These are phyloP conservation scores for Andricus grossulariae DNA, from an alignment of 1,140 invertebrate genomes.

Conservation along the genomic window DNA sequence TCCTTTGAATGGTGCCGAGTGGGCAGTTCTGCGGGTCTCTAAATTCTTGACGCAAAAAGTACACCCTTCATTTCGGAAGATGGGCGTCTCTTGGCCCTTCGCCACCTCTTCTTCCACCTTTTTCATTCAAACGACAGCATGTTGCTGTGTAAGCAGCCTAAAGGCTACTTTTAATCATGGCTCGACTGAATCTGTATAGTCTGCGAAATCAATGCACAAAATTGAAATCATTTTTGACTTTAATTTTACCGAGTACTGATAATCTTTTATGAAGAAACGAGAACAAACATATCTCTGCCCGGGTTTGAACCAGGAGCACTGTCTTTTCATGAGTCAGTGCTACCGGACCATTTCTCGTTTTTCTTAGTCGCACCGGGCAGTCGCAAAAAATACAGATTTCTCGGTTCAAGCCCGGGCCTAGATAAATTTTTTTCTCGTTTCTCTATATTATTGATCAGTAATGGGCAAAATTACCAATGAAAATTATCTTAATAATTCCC, in stretches of 20 bases:
- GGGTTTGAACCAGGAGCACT: too few relatives aligned
- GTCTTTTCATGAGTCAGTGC: too few relatives aligned
- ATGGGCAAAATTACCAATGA: too few relatives aligned
- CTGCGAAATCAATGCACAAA: not conserved
- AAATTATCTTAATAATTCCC: too few relatives aligned
- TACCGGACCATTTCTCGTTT: too few relatives aligned
- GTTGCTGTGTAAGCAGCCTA: slow-evolving; percentile 46
- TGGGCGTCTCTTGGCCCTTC: slow-evolving; percentile 14
- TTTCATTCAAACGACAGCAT: slow-evolving; percentile 38
- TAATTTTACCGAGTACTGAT: not conserved
- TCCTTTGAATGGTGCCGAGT: slow-evolving; percentile 30
- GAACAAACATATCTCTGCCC: too few relatives aligned
- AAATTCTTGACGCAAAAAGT: not conserved
- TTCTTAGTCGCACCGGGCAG: too few relatives aligned
- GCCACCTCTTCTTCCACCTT: slow-evolving; percentile 29
- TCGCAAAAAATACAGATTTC: too few relatives aligned
- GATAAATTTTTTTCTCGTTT: too few relatives aligned
- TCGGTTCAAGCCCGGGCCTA: too few relatives aligned
- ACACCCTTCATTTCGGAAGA: slow-evolving; percentile 14
- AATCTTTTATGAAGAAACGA: not conserved
- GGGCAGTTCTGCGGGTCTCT: slow-evolving; percentile 7
- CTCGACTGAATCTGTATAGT: slow-evolving; percentile 28
- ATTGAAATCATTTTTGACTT: not conserved
- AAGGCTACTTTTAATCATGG: slow-evolving; percentile 43
- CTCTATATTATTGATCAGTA: too few relatives aligned